These are phyloP conservation scores for Eudyptes chrysolophus DNA, from an alignment of 2,113 vertebrate species.

Conservation along the genomic window DNA sequence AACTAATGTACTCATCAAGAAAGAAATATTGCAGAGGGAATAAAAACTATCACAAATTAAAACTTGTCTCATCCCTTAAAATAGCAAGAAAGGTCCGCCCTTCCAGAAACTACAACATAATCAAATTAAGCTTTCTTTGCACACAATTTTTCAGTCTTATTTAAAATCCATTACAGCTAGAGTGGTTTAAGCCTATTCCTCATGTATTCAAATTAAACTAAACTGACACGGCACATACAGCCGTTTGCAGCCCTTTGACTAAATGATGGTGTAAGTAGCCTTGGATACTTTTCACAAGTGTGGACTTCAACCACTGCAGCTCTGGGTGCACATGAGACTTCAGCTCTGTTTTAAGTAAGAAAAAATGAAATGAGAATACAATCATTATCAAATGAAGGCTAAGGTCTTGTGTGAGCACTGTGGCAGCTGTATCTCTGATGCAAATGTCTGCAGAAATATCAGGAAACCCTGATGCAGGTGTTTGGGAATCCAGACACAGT, in stretches of 20 bases:
- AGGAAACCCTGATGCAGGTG: slow-evolving; percentile 74
- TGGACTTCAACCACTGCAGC: background rate
- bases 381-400: background rate
- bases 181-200: background rate
- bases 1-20: background rate
- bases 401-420: background rate
- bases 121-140: background rate
- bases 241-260: background rate
- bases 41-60: background rate
- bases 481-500: slow-evolving; percentile 69
- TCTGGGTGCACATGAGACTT: background rate
- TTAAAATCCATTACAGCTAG: background rate
- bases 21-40: background rate
- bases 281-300: background rate
- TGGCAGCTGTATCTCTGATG: slow-evolving; percentile 73
- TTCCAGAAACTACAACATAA: background rate
- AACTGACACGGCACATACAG: background rate
- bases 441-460: slow-evolving; percentile 57
- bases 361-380: background rate
- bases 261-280: background rate
- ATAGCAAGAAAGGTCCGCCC: background rate
- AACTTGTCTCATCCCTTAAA: background rate
- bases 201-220: background rate
- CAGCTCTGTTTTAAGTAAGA: background rate
- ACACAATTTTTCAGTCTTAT: background rate